Evolutionary conservation across 1,140 invertebrate species (phyloP).

Genomic region (Cepaea nemoralis): DNA sequence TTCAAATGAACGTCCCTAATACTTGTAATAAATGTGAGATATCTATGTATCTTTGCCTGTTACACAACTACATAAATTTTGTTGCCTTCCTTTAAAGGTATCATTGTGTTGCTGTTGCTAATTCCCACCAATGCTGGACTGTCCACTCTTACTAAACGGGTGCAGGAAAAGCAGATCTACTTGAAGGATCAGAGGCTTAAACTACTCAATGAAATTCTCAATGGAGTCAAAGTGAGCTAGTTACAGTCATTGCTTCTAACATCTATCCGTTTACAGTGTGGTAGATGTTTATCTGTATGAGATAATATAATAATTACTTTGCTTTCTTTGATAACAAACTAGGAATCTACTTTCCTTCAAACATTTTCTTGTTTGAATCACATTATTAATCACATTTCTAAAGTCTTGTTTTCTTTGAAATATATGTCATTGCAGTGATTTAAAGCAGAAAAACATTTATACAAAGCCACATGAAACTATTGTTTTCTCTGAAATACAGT

Average conservation of each 20-base stretch:
- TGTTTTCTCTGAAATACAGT: too few relatives aligned
- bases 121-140: constrained; percentile 32
- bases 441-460: too few relatives aligned
- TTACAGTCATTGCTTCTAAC: background rate
- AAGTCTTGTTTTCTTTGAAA: too few relatives aligned
- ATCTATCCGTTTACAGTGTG: background rate
- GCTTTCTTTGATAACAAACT: background rate
- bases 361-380: too few relatives aligned
- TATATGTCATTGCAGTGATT: too few relatives aligned
- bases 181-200: constrained; percentile 76
- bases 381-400: too few relatives aligned
- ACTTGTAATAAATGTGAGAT: too few relatives aligned
- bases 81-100: constrained; percentile 73
- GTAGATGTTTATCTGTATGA: background rate
- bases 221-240: constrained; percentile 69
- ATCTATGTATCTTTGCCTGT: too few relatives aligned
- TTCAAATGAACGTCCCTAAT: too few relatives aligned
- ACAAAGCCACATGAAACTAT: too few relatives aligned
- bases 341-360: background rate
- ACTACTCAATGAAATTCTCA: constrained; percentile 68
- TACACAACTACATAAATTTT: background rate
- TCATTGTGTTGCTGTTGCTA: constrained; percentile 80
- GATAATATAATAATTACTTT: background rate
- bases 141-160: constrained; percentile 21
- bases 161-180: constrained; percentile 50